Evolutionary conservation across 1,140 invertebrate species (phyloP).

Genomic region (Diabrotica virgifera): DNA sequence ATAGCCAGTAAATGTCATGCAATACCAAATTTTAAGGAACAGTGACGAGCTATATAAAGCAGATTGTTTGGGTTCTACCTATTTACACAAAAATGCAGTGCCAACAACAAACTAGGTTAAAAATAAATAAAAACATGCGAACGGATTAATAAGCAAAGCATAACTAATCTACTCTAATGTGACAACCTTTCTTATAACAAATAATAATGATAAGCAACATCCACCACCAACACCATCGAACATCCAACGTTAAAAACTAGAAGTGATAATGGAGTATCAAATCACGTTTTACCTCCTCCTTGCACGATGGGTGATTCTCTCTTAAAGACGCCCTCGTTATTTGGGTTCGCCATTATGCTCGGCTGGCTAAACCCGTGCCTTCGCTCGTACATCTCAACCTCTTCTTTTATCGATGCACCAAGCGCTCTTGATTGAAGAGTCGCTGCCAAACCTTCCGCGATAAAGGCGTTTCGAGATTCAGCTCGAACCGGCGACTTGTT

Average conservation of each 20-base stretch:
- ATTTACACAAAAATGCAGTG: no score
- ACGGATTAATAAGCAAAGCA: no score
- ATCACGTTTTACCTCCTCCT: constrained; percentile 19
- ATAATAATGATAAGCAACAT: no score
- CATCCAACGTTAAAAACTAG: neutral
- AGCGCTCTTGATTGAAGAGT: constrained; percentile 75
- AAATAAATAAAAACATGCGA: no score
- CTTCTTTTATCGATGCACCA: constrained; percentile 47
- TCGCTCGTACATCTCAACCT: constrained; percentile 40
- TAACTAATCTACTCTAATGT: no score
- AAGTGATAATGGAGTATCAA: neutral
- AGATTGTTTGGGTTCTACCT: no score
- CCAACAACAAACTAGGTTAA: no score
- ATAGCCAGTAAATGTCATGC: no score
- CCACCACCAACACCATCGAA: no score
- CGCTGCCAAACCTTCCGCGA: constrained; percentile 71
- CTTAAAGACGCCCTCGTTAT: constrained; percentile 43
- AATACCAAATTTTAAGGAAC: no score
- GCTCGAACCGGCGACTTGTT: constrained; percentile 53
- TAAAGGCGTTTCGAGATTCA: constrained; percentile 50
- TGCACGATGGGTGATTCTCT: constrained; percentile 47
- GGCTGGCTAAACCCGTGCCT: constrained; percentile 17
- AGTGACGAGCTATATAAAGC: no score
- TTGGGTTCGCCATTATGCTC: constrained; percentile 11
- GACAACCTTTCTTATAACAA: no score